These are phyloP conservation scores for Fringilla coelebs DNA, from an alignment of 2,797 vertebrate genomes.

Conservation along the genomic window DNA sequence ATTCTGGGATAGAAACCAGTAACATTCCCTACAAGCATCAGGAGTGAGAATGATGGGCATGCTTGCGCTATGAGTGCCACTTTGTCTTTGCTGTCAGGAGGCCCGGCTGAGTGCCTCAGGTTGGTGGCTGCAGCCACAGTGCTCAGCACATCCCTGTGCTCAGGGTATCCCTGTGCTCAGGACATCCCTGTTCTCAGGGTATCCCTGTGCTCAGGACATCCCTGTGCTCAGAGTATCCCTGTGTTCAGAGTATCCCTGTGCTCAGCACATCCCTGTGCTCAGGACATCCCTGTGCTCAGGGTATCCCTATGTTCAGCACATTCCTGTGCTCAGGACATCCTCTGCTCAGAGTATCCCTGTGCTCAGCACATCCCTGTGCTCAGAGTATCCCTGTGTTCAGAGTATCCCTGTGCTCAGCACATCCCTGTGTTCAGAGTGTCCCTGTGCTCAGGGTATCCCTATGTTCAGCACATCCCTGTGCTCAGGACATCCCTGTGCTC, in stretches of 20 bases:
- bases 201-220: no score
- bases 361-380: accelerated
- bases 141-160: not conserved
- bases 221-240: accelerated
- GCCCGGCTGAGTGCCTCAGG: no score
- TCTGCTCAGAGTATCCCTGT: no score
- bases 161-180: accelerated
- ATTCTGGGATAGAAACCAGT: not conserved
- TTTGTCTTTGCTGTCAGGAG: not conserved
- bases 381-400: not conserved
- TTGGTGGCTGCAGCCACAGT: not conserved
- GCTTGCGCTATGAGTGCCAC: not conserved
- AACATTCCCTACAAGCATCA: not conserved
- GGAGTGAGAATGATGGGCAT: accelerated
- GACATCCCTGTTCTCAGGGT: accelerated
- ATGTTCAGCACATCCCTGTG: accelerated
- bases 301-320: accelerated
- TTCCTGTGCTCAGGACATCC: not conserved
- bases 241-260: not conserved
- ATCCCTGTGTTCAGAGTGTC: accelerated
- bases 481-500: not conserved
- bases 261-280: accelerated
- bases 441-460: not conserved
- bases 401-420: accelerated
- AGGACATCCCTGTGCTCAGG: no score